Evolutionary conservation across 2,113 vertebrate species (phyloP).

Genomic region (Mellivora capensis): DNA sequence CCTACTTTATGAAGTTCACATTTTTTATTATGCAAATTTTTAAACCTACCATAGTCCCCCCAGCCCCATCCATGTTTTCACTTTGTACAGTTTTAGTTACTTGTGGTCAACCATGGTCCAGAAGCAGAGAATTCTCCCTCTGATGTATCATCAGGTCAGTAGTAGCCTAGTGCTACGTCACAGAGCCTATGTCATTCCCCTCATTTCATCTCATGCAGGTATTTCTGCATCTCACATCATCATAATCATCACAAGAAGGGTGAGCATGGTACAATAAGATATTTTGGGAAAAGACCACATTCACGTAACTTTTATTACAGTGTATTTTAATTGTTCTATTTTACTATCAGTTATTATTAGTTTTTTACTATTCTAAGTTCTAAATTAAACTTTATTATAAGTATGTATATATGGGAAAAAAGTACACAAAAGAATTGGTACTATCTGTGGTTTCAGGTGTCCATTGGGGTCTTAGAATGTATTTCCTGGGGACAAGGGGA

Average conservation of each 20-base stretch:
- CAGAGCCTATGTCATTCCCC: background rate
- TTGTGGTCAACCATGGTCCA: background rate
- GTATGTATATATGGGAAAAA: background rate
- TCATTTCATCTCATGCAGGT: background rate
- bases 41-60: background rate
- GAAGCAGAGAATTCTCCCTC: background rate
- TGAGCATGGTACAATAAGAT: background rate
- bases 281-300: background rate
- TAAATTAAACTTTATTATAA: background rate
- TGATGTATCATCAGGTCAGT: background rate
- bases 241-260: background rate
- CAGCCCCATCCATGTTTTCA: background rate
- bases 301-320: background rate
- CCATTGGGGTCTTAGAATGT: background rate
- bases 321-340: background rate
- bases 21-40: background rate
- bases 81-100: background rate
- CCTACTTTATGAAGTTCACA: background rate
- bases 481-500: background rate
- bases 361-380: background rate
- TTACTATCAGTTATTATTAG: background rate
- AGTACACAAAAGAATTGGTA: background rate
- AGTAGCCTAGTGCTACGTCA: background rate
- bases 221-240: background rate
- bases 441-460: background rate